Conservation (phyloP, 2,113 vertebrate genomes). For the Holacanthus passer region DNA sequence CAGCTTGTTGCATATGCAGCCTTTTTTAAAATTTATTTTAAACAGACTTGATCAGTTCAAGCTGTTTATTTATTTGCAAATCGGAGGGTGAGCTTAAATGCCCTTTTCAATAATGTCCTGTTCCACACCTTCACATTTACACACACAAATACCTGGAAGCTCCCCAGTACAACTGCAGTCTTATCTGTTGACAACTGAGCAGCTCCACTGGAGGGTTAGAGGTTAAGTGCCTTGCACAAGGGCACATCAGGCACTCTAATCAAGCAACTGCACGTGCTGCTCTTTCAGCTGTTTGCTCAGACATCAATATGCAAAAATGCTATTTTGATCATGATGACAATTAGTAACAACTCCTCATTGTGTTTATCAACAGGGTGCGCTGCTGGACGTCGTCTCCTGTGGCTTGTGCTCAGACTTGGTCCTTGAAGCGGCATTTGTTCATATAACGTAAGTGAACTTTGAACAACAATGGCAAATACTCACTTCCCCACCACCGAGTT, state of each 20-base stretch:
- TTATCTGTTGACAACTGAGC: neutral
- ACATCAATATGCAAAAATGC: neutral
- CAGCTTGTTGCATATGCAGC: neutral
- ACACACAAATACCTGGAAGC: neutral
- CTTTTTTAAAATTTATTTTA: neutral
- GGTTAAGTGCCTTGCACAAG: constrained; percentile 2
- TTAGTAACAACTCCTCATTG: neutral
- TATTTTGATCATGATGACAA: neutral
- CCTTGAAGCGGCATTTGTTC: neutral
- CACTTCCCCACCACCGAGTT: constrained; percentile 97
- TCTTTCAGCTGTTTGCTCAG: neutral
- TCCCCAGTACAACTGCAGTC: neutral
- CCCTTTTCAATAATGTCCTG: neutral
- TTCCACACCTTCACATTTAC: neutral
- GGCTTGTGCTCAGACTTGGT: neutral
- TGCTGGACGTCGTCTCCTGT: neutral
- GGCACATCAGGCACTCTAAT: neutral
- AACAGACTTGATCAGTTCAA: neutral
- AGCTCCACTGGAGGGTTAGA: neutral
- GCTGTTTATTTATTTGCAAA: neutral
- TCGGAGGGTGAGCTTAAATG: neutral
- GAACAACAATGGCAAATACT: constrained; percentile 79
- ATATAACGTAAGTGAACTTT: neutral
- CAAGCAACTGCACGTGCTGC: neutral
- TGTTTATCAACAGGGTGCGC: neutral